Percentiles rank a stretch among this genome's conserved stretches.
phyloP scores from a whole-genome alignment of 2,888 invertebrate species.

The Tenthredo distinguenda region DNA sequence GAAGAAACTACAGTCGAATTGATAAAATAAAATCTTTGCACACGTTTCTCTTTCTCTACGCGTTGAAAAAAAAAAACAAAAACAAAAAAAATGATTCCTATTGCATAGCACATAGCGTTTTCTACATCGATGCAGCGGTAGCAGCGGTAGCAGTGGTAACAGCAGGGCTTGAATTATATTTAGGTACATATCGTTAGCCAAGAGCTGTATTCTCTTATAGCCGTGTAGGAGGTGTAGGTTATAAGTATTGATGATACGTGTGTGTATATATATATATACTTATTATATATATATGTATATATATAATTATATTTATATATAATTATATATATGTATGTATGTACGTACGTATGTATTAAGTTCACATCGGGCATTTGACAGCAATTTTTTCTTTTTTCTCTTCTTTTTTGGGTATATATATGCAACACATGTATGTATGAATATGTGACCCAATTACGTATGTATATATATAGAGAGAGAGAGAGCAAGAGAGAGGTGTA shows the following conservation, averaged over 20 bases:
- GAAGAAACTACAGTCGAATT: too few species aligned
- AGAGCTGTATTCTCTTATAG: conserved; percentile 18
- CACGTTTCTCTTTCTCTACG: not conserved
- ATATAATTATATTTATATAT: too few species aligned
- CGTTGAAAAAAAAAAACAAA: not conserved
- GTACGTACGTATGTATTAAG: not conserved
- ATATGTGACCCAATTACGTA: conserved; percentile 1
- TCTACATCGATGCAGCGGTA: not conserved
- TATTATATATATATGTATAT: too few species aligned
- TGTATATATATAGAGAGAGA: not conserved
- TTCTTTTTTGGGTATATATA: not conserved
- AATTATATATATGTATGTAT: not conserved
- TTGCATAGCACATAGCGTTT: not conserved
- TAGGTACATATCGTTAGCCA: conserved; percentile 28
- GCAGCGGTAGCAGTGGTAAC: not conserved
- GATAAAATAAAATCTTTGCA: not conserved
- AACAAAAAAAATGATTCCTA: not conserved
- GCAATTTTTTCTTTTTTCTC: too few species aligned
- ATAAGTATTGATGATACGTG: conserved; percentile 1
- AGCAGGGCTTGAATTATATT: conserved; percentile 44
- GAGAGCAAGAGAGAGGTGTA: not conserved
- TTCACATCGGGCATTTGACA: too few species aligned
- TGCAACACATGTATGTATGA: not conserved
- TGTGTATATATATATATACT: too few species aligned
- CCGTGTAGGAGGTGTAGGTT: not conserved